Evolutionary conservation across 2,113 vertebrate species (phyloP), one percentile per base, ranked within the genome.

Genomic region (Oostethus manadensis): DNA sequence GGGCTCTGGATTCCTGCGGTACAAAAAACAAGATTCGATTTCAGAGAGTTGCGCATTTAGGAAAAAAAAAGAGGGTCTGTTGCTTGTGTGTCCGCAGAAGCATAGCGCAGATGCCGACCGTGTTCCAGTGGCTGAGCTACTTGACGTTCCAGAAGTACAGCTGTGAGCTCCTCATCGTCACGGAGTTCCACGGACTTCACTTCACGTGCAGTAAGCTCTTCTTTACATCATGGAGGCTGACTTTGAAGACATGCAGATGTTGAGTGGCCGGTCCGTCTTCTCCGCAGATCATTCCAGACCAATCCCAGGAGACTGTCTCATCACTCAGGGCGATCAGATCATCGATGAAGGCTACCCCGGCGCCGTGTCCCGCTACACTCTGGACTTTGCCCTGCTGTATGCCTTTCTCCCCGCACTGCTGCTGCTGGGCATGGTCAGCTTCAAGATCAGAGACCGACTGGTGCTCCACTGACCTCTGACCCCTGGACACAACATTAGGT

Each of bases 61-160:
- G 2, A 0, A 23, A 16, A 16, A 29, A 29, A 16, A 26, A n/a
- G n/a, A n/a, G n/a, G n/a, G n/a, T 53, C 2, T 23, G 3, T 33
- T 15, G 8, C 16, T 48, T 46, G 44, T 8, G 15, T 75, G 73
- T 64, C 67, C 83, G 76, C 84, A 99, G 96, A 84, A 90, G 91
- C 64, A 81, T 81, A 0, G 78, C 93, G 83, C 91, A 95, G 56
- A 97, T 98, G 95, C 92, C 94, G 0, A 7, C 54, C n/a, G 83
- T 92, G 60, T 95, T 98, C 68, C 91, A 93, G 83, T 86, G 93
- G 84, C 84, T 98, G 58, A 88, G 94, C 78, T 96, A 96, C 66
- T 65, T 99, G 63, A 95, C 94, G 20, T 98, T 96, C 77, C 96
- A 99, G 91, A 99, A 91, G 86, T 98, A 98, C 53, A 90, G 91